These are phyloP conservation scores for Incurvaria masculella DNA, from an alignment of 2,888 invertebrate species.

Conservation along the genomic window DNA sequence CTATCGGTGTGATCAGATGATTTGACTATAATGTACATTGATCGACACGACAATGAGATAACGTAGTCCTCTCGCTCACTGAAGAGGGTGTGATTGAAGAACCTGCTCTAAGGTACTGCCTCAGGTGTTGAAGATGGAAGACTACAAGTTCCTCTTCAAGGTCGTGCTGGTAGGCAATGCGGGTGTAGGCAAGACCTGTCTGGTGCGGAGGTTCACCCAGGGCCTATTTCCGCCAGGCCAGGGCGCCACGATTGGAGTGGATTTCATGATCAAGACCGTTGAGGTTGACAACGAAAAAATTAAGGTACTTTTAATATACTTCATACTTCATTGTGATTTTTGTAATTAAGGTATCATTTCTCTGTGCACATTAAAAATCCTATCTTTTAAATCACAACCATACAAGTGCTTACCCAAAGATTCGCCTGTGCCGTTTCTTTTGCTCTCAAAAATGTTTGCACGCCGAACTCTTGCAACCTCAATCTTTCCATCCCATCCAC, in stretches of 20 bases:
- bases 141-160: slow-evolving; percentile 99
- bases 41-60: background rate
- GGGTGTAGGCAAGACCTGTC: slow-evolving; percentile 97
- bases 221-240: slow-evolving; percentile 97
- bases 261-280: slow-evolving; percentile 99
- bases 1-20: background rate
- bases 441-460: no score
- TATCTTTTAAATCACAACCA: no score
- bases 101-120: no score
- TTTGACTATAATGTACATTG: background rate
- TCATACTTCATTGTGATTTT: no score
- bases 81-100: background rate
- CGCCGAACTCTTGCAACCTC: no score
- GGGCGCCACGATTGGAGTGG: slow-evolving; percentile 97
- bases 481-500: no score
- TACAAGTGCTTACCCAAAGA: no score
- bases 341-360: no score
- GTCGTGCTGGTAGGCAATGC: slow-evolving; percentile 98
- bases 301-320: slow-evolving; percentile 59
- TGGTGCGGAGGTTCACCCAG: slow-evolving; percentile 96
- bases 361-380: no score
- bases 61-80: background rate
- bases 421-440: no score
- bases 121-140: slow-evolving; percentile 70
- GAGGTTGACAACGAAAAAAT: slow-evolving; percentile 95